These are phyloP conservation scores for Hepsetus odoe DNA, from an alignment of 2,113 vertebrate genomes.

Conservation along the genomic window DNA sequence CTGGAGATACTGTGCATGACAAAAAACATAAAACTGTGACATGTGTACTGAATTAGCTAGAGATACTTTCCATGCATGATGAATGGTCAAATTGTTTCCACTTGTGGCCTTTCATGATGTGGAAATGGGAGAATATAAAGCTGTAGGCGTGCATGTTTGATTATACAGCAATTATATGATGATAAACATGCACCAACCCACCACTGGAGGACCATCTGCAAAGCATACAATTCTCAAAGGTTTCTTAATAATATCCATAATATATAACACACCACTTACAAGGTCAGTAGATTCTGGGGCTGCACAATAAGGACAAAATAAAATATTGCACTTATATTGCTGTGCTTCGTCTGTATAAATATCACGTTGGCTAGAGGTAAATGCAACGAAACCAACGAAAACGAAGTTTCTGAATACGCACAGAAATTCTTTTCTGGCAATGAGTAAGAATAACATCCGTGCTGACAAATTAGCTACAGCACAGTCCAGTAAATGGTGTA, in stretches of 20 bases:
- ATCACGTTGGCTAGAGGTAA: too few species aligned
- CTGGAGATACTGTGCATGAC: conserved; percentile 60
- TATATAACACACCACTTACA: not conserved
- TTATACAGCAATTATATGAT: conserved; percentile 40
- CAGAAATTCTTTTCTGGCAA: not conserved
- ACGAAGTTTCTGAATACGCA: not conserved
- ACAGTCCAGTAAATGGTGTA: too few species aligned
- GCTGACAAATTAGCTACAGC: too few species aligned
- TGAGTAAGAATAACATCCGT: too few species aligned
- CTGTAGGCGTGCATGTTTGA: conserved; percentile 23
- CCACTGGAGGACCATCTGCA: conserved; percentile 19
- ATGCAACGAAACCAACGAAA: too few species aligned
- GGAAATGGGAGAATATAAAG: conserved; percentile 21
- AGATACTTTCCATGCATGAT: conserved; percentile 37
- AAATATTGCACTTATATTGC: not conserved
- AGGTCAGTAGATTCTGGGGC: not conserved
- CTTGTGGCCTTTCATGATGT: conserved; percentile 17
- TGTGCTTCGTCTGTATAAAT: too few species aligned
- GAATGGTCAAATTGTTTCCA: conserved; percentile 45
- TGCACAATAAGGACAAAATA: not conserved
- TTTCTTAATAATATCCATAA: conserved; percentile 10
- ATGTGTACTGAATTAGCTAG: conserved; percentile 35
- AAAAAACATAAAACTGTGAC: conserved; percentile 35
- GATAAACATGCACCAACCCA: conserved; percentile 33
- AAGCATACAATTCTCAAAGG: conserved; percentile 21